Conservation (phyloP, 2,113 vertebrate genomes). For the Odontesthes bonariensis region DNA sequence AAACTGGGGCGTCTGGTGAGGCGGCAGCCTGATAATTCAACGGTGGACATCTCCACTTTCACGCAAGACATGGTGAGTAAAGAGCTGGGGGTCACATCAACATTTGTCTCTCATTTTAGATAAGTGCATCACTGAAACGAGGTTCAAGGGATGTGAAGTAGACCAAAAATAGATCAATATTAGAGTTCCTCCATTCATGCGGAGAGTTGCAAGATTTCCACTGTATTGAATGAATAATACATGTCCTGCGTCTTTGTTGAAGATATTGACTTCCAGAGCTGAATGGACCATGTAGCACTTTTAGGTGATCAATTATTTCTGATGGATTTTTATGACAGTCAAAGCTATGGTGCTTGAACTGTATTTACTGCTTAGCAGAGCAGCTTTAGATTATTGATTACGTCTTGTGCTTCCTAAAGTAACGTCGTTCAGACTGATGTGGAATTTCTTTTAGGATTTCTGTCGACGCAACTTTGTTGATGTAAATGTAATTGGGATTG, state of each 20-base stretch:
- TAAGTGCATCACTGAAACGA: not conserved
- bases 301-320: conserved; percentile 58
- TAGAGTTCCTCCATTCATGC: not conserved
- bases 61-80: conserved; percentile 90
- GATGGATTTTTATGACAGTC: conserved; percentile 23
- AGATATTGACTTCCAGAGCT: conserved; percentile 34
- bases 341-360: conserved; percentile 12
- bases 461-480: too few species aligned
- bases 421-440: not conserved
- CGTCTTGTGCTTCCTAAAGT: not conserved
- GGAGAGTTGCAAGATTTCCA: conserved; percentile 40
- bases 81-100: conserved; percentile 1
- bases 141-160: conserved; percentile 10
- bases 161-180: not conserved
- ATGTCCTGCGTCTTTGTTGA: conserved; percentile 46
- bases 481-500: conserved; percentile 2
- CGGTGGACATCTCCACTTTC: conserved; percentile 85
- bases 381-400: conserved; percentile 32
- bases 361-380: conserved; percentile 40
- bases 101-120: not conserved
- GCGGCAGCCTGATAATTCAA: conserved; percentile 76
- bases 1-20: conserved; percentile 86
- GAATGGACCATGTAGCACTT: conserved; percentile 36
- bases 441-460: not conserved
- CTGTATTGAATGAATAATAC: conserved; percentile 51